Conservation (phyloP, 2,113 vertebrate species). For the Tachuris rubrigastra region DNA sequence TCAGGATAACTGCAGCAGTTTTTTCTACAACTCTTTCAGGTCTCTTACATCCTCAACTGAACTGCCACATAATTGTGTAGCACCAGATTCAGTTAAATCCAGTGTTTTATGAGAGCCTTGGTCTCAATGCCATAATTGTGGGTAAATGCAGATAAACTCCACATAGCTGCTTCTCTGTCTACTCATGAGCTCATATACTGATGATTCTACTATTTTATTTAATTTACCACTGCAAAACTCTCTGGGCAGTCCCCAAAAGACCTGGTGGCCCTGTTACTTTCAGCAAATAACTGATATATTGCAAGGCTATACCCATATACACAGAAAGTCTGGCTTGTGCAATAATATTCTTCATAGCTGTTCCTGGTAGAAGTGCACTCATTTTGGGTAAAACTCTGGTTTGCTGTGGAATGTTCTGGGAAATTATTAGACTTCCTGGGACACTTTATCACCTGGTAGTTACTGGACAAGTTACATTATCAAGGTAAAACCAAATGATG, state of each 20-base stretch:
- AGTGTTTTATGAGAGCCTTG: background rate
- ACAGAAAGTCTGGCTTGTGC: background rate
- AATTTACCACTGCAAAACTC: background rate
- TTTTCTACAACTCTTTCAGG: background rate
- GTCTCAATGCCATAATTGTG: background rate
- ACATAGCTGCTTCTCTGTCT: background rate
- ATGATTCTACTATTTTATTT: background rate
- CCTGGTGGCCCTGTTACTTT: background rate
- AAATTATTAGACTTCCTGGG: background rate
- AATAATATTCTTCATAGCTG: background rate
- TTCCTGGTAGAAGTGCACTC: background rate
- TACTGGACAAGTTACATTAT: background rate
- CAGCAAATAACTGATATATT: background rate
- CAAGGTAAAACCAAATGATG: background rate
- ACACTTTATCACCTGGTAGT: background rate
- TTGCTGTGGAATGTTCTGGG: background rate
- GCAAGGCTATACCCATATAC: background rate
- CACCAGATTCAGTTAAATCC: background rate
- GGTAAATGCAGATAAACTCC: background rate
- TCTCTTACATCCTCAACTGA: background rate
- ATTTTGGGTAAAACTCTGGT: background rate
- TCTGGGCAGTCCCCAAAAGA: background rate
- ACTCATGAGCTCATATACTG: background rate
- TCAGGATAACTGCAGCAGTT: background rate
- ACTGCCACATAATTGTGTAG: rapidly evolving